phyloP scores from a whole-genome alignment of 2,888 invertebrate species.

The Mayetiola destructor region DNA sequence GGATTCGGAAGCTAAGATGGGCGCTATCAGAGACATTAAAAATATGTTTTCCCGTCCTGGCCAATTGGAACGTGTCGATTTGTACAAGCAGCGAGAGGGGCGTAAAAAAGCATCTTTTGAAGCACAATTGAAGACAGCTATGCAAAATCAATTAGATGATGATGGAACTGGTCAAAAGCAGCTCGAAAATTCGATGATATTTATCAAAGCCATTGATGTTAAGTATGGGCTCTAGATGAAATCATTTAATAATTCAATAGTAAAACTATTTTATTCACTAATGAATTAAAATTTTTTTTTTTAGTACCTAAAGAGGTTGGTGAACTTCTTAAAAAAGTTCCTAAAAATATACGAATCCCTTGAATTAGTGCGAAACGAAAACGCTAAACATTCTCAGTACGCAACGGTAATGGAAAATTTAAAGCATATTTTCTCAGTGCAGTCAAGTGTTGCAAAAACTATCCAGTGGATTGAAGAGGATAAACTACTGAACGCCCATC shows the following conservation, averaged over 20 bases:
- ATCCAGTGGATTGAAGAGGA: conserved; percentile 89
- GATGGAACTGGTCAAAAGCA: conserved; percentile 87
- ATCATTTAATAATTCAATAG: not conserved
- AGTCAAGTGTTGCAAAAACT: conserved; percentile 89
- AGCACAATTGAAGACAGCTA: conserved; percentile 73
- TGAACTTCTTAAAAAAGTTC: conserved; percentile 55
- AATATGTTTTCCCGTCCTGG: conserved; percentile 90
- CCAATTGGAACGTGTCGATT: conserved; percentile 74
- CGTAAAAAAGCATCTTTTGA: conserved; percentile 32
- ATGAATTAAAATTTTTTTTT: too few species aligned
- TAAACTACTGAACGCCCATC: conserved; percentile 87
- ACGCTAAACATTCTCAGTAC: conserved; percentile 88
- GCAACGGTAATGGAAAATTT: conserved; percentile 96
- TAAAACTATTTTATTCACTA: not conserved
- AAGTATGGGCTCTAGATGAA: too few species aligned
- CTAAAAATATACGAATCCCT: conserved; percentile 67
- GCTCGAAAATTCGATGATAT: conserved; percentile 68
- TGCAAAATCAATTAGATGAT: conserved; percentile 95
- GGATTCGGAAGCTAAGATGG: conserved; percentile 61
- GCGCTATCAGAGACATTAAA: conserved; percentile 71
- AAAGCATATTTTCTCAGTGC: conserved; percentile 95
- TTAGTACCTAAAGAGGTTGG: conserved; percentile 64
- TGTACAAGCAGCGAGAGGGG: conserved; percentile 32
- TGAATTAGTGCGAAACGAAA: conserved; percentile 78
- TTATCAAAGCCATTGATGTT: conserved; percentile 57